Base-by-base conservation (phyloP, 2,113 vertebrate species). In the Eclectus roratus region DNA sequence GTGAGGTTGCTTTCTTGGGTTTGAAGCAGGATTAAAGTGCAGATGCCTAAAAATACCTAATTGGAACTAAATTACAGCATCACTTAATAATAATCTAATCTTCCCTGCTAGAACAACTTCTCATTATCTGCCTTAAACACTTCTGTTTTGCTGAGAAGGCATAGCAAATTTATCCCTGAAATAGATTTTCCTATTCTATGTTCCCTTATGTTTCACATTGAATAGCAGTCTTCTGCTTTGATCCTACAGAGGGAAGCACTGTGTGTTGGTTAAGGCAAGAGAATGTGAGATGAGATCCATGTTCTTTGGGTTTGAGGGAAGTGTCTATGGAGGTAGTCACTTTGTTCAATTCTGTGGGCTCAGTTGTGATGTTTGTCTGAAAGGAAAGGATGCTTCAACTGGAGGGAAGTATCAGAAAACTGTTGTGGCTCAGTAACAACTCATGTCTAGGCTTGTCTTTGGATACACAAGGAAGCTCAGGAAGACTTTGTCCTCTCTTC, bases 141-240 rank as follows among this genome's bases (percentile, higher is more conserved):
- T 69, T 60, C 10, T 43, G 15, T 83, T 43, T 87, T 70, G 44
- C 41, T 52, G 17, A 70, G 53, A 52, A 78, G 31, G 9, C 9
- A 89, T 65, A 73, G 44, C 5, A 58, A 63, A 47, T 50, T 64
- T 58, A 58, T 63, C 25, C 31, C 28, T 31, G n/a, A 52, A 80
- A 58, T 1, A 61, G 9, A 10, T 20, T 15, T 77, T 86, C 3
- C 11, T 20, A 1, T n/a, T 41, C 0, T 6, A 17, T 20, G 4
- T 77, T 78, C 13, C 15, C 10, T 65, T 73, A 11, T 5, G 8
- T 31, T 61, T 92, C 31, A 41, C 72, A 63, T 2, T 28, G 9
- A 91, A 29, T 25, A 63, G 27, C 9, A 23, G 37, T 41, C 17
- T 3, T 73, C 5, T 17, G 9, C 19, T 47, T 53, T 33, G 5